Base-by-base conservation (phyloP, 2,113 vertebrate species). In the Zootoca vivipara region DNA sequence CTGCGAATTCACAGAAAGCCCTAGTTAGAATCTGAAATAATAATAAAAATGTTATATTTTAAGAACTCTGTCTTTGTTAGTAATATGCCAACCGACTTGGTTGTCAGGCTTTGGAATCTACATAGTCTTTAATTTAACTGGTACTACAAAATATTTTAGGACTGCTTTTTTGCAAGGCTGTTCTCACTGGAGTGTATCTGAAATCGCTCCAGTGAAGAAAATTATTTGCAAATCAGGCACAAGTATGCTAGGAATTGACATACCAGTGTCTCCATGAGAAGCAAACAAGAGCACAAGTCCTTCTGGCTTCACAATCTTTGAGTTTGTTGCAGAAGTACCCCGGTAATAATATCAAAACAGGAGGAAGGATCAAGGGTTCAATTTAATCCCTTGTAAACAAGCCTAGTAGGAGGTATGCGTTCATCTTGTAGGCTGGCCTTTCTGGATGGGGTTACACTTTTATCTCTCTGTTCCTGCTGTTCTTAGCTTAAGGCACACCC, bases 401-500 rank as follows among this genome's bases (percentile, higher is more conserved):
- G 52, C 58, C 7, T 38, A 58, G 26, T 24, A 20, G 10, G 13
- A 78, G 28, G 12, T 33, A 40, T 85, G 52, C 38, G 6, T 73
- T 84, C 67, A 80, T 33, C 46, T 64, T 73, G 24, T 46, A 65
- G 38, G 24, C 65, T 38, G 72, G 67, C 28, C 26, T n/a, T 65
- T 81, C 28, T 67, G 58, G 3, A 82, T 9, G 85, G 18, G 12
- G 4, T 42, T 82, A 22, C 28, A 75, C 0, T 35, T 12, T 73
- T 81, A 73, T 73, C 84, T 77, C 28, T 85, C 18, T 82, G 8
- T 85, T 18, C 72, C 13, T 80, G 26, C 46, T 80, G 22, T 42
- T 73, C 15, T 69, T 82, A 56, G 24, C 70, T 73, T 91, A 85
- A 85, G 42, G 22, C 83, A 52, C 28, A 92, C n/a, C 75, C 46